These are phyloP conservation scores for Panagrolaimus sp. DNA, from an alignment of 1,140 invertebrate genomes.

Conservation along the genomic window DNA sequence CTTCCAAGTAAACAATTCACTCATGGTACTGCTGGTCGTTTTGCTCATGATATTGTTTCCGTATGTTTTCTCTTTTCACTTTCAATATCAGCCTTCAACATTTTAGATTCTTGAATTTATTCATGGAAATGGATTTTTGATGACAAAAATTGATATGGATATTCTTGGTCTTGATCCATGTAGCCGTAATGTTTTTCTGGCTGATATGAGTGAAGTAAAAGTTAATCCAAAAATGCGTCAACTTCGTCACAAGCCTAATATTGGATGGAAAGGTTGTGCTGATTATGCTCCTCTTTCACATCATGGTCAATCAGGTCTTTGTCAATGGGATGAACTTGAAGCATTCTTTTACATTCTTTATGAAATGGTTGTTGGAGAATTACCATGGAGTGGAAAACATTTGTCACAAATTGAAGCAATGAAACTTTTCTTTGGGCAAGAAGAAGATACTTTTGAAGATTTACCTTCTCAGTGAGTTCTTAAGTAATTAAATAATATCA, in stretches of 20 bases:
- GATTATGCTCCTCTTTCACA: background rate
- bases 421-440: background rate
- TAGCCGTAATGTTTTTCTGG: background rate
- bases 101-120: conserved; percentile 15
- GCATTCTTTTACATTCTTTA: background rate
- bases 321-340: conserved; percentile 6
- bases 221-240: background rate
- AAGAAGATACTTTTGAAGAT: background rate
- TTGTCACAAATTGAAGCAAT: background rate
- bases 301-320: background rate
- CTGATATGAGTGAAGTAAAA: conserved; percentile 3
- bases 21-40: background rate
- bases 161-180: conserved; percentile 8
- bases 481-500: background rate
- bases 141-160: background rate
- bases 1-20: background rate
- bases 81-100: too few species aligned
- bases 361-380: conserved; percentile 12
- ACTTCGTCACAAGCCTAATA: background rate
- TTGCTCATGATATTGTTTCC: background rate
- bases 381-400: conserved; percentile 1
- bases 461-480: background rate
- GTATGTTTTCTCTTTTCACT: too few species aligned
- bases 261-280: conserved; percentile 4
- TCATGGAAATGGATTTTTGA: background rate